Evolutionary conservation across 2,888 invertebrate species (phyloP).

Genomic region (Leptarthrus brevirostris): DNA sequence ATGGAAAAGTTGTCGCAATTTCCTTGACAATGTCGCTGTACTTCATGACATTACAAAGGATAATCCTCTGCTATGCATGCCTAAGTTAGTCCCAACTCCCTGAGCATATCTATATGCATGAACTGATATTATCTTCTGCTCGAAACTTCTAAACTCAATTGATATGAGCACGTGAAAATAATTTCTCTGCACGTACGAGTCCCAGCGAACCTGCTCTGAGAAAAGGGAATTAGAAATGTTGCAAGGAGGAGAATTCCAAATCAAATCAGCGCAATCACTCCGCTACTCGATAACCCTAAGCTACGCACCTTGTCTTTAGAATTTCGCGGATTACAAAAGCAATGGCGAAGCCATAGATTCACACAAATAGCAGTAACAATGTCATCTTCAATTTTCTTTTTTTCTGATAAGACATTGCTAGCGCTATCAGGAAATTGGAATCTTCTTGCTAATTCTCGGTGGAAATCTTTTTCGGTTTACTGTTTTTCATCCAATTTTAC

Average conservation of each 20-base stretch:
- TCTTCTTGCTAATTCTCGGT: constrained; percentile 11
- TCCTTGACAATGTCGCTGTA: neutral
- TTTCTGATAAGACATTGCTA: constrained; percentile 18
- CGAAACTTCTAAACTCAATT: constrained; percentile 35
- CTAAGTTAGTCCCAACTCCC: constrained; percentile 15
- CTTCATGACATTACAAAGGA: constrained; percentile 17
- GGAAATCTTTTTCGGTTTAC: neutral
- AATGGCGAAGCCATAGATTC: neutral
- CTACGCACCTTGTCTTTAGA: constrained; percentile 23
- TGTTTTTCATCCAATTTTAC: constrained; percentile 14
- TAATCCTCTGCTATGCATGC: constrained; percentile 28
- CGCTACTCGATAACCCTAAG: neutral
- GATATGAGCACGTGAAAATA: constrained; percentile 36
- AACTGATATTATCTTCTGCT: constrained; percentile 25
- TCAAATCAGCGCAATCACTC: constrained; percentile 23
- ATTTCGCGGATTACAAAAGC: neutral
- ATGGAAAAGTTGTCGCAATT: constrained; percentile 25
- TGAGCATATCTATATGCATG: constrained; percentile 26
- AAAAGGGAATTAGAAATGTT: constrained; percentile 32
- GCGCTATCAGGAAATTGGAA: constrained; percentile 36
- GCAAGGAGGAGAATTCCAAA: constrained; percentile 30
- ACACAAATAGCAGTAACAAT: neutral
- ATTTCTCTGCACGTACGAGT: constrained; percentile 26
- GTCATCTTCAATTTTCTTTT: constrained; percentile 27
- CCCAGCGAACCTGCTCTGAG: constrained; percentile 1